A percentile compares a stretch with the other conserved stretches of the same genome.
Conservation (phyloP, 2,797 vertebrate species). For the Paratrypauchen microcephalus region DNA sequence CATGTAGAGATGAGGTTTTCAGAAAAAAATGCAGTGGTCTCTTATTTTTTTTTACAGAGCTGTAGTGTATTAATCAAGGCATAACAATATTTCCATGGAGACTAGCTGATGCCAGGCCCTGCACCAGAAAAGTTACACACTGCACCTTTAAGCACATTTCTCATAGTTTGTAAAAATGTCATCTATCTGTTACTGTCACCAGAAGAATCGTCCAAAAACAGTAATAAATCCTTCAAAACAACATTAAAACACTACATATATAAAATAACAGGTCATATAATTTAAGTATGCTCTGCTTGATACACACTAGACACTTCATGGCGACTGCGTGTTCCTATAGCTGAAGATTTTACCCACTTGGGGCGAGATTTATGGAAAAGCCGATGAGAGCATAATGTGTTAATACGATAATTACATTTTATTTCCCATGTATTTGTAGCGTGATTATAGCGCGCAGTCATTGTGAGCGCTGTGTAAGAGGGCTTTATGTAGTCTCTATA, state of each 20-base stretch:
- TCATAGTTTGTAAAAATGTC: too few relatives aligned
- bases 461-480: constrained; percentile 39
- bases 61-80: too few relatives aligned
- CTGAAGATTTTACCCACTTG: constrained; percentile 4
- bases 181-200: too few relatives aligned
- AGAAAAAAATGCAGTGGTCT: too few relatives aligned
- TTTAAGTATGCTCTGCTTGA: background rate
- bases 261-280: background rate
- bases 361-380: constrained; percentile 4
- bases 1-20: too few relatives aligned
- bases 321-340: background rate
- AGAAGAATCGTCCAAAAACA: background rate
- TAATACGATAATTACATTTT: constrained; percentile 14
- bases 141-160: too few relatives aligned
- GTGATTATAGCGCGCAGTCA: constrained; percentile 27
- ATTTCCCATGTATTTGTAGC: constrained; percentile 46
- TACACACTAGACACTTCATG: background rate
- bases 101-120: too few relatives aligned
- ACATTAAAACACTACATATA: background rate
- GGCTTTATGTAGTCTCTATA: constrained; percentile 25
- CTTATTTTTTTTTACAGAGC: too few relatives aligned
- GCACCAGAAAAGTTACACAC: too few relatives aligned
- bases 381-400: background rate
- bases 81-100: too few relatives aligned
- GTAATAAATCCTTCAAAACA: background rate